These are phyloP conservation scores for Erithacus rubecula DNA, from an alignment of 2,797 vertebrate species.

Conservation along the genomic window DNA sequence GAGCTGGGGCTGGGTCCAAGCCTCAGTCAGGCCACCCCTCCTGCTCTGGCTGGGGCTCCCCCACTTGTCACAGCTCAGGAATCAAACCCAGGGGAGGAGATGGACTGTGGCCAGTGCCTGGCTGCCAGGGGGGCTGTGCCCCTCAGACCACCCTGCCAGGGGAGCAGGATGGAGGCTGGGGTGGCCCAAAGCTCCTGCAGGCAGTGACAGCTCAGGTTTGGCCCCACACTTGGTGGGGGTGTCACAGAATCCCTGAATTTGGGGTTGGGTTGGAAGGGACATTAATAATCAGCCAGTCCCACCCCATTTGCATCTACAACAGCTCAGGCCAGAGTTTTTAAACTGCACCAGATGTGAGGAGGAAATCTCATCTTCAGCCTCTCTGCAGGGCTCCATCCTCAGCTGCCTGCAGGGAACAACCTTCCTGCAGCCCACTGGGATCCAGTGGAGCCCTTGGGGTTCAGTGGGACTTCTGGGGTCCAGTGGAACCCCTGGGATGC, in stretches of 20 bases:
- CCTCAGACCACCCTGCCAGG: neutral
- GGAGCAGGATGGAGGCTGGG: neutral
- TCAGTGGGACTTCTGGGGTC: no score
- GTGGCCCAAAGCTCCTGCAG: neutral
- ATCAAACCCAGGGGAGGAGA: neutral
- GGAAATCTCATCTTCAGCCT: constrained; percentile 46
- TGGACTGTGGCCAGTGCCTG: neutral
- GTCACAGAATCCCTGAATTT: neutral
- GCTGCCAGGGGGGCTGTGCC: neutral
- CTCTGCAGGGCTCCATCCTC: neutral
- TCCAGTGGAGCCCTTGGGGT: fast-evolving
- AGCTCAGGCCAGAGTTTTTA: neutral
- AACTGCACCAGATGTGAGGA: constrained; percentile 60
- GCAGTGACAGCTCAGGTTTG: neutral
- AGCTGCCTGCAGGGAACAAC: neutral
- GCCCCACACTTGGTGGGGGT: fast-evolving
- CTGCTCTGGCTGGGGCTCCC: neutral
- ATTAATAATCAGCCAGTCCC: neutral
- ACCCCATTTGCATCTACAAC: neutral
- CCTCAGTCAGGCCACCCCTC: neutral
- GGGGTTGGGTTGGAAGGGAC: neutral
- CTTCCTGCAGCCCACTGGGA: neutral
- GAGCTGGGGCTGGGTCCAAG: neutral
- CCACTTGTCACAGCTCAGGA: neutral
- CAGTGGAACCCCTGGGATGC: no score